Evolutionary conservation across 1,140 invertebrate genomes (phyloP).

Genomic region (Agraylea sexmaculata): DNA sequence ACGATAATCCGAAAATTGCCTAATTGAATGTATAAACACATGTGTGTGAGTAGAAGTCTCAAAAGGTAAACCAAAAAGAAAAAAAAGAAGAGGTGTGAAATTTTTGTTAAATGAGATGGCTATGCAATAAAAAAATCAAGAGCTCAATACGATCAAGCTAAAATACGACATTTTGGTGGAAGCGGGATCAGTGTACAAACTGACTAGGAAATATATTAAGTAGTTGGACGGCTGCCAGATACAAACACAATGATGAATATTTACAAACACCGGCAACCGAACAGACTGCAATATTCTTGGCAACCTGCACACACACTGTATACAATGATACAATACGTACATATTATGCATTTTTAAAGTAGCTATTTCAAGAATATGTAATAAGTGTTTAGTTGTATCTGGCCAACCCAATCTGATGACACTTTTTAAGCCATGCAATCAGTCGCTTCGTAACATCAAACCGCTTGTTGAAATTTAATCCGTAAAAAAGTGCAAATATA

Average conservation of each 20-base stretch:
- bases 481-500: too few relatives aligned
- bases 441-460: too few relatives aligned
- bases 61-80: constrained; percentile 7
- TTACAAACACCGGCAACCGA: constrained; percentile 12
- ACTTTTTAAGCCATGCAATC: too few relatives aligned
- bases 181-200: too few relatives aligned
- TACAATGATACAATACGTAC: too few relatives aligned
- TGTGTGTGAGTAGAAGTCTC: constrained; percentile 3
- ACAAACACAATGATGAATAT: constrained; percentile 14
- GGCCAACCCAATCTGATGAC: too few relatives aligned
- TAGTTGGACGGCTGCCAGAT: constrained; percentile 12
- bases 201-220: constrained; percentile 15
- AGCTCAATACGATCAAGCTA: neutral
- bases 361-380: too few relatives aligned
- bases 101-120: neutral
- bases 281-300: constrained; percentile 9
- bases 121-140: constrained; percentile 1
- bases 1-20: constrained; percentile 9
- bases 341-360: too few relatives aligned
- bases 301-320: neutral
- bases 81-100: neutral
- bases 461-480: too few relatives aligned
- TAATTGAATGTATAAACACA: constrained; percentile 5
- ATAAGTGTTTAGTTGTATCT: too few relatives aligned
- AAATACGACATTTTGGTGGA: too few relatives aligned